Evolutionary conservation across 2,113 vertebrate genomes (phyloP).

Genomic region (Esox niger): DNA sequence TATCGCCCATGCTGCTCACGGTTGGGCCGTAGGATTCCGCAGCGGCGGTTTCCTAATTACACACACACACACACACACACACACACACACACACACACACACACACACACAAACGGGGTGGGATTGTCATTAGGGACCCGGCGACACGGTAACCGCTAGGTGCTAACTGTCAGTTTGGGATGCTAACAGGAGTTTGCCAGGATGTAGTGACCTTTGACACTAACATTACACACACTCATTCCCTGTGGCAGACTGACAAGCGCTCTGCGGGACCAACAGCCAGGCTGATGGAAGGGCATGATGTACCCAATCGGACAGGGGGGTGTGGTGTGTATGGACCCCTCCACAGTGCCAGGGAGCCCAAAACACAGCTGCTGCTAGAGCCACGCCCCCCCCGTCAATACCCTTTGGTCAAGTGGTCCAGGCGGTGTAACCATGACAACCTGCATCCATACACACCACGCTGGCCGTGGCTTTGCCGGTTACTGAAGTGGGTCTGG

Average conservation of each 20-base stretch:
- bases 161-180: too few species aligned
- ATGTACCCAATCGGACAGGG: background rate
- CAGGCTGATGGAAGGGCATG: background rate
- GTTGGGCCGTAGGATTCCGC: too few species aligned
- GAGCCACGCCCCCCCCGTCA: background rate
- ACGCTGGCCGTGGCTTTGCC: background rate
- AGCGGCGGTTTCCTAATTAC: too few species aligned
- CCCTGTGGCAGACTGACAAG: background rate
- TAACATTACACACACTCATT: too few species aligned
- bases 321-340: background rate
- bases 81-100: slow-evolving; percentile 9
- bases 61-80: background rate
- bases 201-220: too few species aligned
- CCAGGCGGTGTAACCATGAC: background rate
- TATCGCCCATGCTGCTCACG: background rate
- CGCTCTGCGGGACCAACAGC: background rate
- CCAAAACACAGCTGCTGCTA: background rate
- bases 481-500: background rate
- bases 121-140: too few species aligned
- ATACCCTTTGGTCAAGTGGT: background rate
- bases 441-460: too few species aligned
- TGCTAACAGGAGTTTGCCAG: too few species aligned
- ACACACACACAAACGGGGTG: slow-evolving; percentile 12
- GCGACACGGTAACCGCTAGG: too few species aligned
- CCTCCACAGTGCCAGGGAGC: background rate